Evolutionary conservation across 2,797 vertebrate genomes (phyloP).

Genomic region (Gallinago stenura): DNA sequence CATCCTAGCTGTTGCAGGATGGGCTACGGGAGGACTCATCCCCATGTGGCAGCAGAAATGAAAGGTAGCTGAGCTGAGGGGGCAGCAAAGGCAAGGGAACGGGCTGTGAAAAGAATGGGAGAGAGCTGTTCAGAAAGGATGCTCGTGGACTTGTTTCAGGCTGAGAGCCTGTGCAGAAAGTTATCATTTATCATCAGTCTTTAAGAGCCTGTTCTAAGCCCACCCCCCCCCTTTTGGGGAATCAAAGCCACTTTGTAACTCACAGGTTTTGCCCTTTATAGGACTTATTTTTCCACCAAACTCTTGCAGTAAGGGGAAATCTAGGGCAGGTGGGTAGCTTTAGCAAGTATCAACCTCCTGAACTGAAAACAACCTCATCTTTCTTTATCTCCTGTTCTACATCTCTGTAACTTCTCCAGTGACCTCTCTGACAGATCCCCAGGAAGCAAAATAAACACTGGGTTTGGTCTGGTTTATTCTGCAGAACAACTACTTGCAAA

Average conservation of each 20-base stretch:
- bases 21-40: not conserved
- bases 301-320: not conserved
- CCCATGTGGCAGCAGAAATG: not conserved
- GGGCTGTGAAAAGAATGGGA: not conserved
- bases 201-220: not conserved
- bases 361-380: not conserved
- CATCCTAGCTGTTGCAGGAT: not conserved
- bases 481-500: constrained; percentile 7
- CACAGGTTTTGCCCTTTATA: not conserved
- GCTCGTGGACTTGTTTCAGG: rapidly evolving
- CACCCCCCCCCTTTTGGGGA: not conserved
- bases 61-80: not conserved
- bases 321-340: not conserved
- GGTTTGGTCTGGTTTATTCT: constrained; percentile 8
- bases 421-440: constrained; percentile 23
- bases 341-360: not conserved
- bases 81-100: not conserved
- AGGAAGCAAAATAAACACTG: constrained; percentile 14
- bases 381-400: constrained; percentile 21
- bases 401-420: constrained; percentile 5
- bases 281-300: not conserved
- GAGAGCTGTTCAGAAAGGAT: rapidly evolving
- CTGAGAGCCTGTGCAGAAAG: rapidly evolving
- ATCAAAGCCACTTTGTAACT: not conserved
- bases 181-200: not conserved